phyloP scores from a whole-genome alignment of 2,888 invertebrate genomes.

The Dyspetes luteomarginatus region DNA sequence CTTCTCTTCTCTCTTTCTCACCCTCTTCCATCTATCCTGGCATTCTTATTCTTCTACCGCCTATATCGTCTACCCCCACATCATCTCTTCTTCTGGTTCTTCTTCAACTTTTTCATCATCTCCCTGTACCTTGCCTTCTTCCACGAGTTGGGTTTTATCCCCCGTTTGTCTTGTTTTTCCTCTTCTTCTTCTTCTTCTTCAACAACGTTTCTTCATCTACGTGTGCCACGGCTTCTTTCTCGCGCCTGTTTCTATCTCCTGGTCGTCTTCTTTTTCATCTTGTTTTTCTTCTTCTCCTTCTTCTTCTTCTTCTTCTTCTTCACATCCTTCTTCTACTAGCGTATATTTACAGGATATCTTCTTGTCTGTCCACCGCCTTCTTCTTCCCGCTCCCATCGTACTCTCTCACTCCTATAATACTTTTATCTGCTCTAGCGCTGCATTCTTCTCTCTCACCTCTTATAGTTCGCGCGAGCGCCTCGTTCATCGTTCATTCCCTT shows the following conservation, averaged over 20 bases:
- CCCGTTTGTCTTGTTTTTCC: slow-evolving; percentile 55
- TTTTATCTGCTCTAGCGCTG: neutral
- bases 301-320: slow-evolving; percentile 26
- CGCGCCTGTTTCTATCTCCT: slow-evolving; percentile 17
- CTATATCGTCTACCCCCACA: slow-evolving; percentile 13
- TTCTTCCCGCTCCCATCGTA: slow-evolving; percentile 3
- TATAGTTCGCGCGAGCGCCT: slow-evolving; percentile 30
- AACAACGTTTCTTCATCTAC: slow-evolving; percentile 11
- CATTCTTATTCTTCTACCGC: slow-evolving; percentile 16
- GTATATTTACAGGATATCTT: slow-evolving; percentile 48
- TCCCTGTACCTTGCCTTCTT: slow-evolving; percentile 54
- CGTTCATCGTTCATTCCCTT: slow-evolving; percentile 57
- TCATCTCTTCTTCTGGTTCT: slow-evolving; percentile 26
- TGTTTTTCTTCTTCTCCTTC: slow-evolving; percentile 3
- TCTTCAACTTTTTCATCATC: slow-evolving; percentile 21
- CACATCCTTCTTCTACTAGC: neutral
- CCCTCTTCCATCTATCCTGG: slow-evolving; percentile 40
- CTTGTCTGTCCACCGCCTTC: slow-evolving; percentile 50
- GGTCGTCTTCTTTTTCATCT: slow-evolving; percentile 34
- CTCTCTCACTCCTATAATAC: neutral
- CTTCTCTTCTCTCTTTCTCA: slow-evolving; percentile 16
- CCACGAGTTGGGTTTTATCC: slow-evolving; percentile 46
- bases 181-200: slow-evolving; percentile 40
- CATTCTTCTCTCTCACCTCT: neutral
- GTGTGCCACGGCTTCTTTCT: slow-evolving; percentile 11